These are phyloP conservation scores for Pavo muticus DNA, from an alignment of 2,113 vertebrate species.

Conservation along the genomic window DNA sequence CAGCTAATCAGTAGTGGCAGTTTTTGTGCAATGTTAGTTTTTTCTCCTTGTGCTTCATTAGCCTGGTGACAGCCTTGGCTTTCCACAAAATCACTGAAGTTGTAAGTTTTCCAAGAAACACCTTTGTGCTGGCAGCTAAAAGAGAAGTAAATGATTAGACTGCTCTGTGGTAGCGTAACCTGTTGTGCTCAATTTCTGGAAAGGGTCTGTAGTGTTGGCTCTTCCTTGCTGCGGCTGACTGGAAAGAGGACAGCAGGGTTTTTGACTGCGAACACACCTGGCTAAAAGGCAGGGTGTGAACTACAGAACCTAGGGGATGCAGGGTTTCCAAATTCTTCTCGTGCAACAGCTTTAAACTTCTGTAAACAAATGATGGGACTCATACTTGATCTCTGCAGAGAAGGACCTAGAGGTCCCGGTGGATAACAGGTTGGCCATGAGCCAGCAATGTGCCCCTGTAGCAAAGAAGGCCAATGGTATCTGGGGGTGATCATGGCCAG, in stretches of 20 bases:
- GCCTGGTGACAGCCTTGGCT: not conserved
- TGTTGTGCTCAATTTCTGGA: not conserved
- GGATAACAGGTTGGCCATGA: too few species aligned
- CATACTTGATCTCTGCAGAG: not conserved
- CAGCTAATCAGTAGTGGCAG: not conserved
- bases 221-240: not conserved
- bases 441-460: too few species aligned
- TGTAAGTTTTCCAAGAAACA: not conserved
- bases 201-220: not conserved
- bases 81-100: not conserved
- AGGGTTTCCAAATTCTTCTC: not conserved
- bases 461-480: too few species aligned
- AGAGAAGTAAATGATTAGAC: not conserved
- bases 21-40: not conserved
- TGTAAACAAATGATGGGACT: not conserved
- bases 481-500: too few species aligned
- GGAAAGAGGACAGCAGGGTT: not conserved
- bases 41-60: not conserved
- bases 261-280: accelerated
- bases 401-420: too few species aligned
- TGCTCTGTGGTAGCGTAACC: not conserved
- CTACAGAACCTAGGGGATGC: not conserved
- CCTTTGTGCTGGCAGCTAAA: not conserved
- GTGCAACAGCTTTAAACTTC: not conserved
- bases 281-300: not conserved